Evolutionary conservation across 2,888 invertebrate species (phyloP), one percentile per base, ranked within the genome.

Genomic region (Clivina fossor): DNA sequence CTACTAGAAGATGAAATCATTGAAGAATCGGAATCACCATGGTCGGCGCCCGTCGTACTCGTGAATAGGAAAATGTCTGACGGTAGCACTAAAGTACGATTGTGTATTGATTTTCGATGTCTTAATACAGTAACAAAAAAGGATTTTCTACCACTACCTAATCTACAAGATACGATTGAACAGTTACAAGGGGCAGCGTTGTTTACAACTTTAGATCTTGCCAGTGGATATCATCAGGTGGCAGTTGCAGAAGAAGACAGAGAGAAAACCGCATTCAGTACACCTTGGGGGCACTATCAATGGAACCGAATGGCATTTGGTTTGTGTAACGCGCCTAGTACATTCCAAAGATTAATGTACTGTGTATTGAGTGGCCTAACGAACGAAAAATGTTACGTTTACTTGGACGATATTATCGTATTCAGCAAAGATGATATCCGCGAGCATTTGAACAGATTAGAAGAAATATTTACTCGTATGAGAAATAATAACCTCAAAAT

Each of bases 261-360:
- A 4, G 53, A 54, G 13, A 61, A 64, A 41, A 65, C 63, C 0
- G 62, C 63, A 1, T 65, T 65, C 19, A 56, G 59, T 0, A 62
- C 62, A 3, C 53, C 58, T 2, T 41, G 58, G 3, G 63, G 61
- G 0, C 64, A 64, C 19, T 64, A 54, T 9, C 59, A 65, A 18
- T 66, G 56, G 37, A 51, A 22, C 1, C 30, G 60, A 2, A 63
- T 66, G 63, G 62, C 64, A 0, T 68, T 69, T 58, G 68, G 68
- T 0, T 44, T 69, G 1, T 61, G 60, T 41, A 66, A 66, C 19
- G 66, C 66, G 1, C 68, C 67, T 0, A 62, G 65, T 1, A 67
- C 66, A 0, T 70, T 69, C 44, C 65, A 66, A 32, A 37, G 66
- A 2, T 22, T 66, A 3, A 70, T 69, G 66, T 63, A 69, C 37